These are phyloP conservation scores for Phylloscopus collybita DNA, from an alignment of 2,797 vertebrate species.

Conservation along the genomic window DNA sequence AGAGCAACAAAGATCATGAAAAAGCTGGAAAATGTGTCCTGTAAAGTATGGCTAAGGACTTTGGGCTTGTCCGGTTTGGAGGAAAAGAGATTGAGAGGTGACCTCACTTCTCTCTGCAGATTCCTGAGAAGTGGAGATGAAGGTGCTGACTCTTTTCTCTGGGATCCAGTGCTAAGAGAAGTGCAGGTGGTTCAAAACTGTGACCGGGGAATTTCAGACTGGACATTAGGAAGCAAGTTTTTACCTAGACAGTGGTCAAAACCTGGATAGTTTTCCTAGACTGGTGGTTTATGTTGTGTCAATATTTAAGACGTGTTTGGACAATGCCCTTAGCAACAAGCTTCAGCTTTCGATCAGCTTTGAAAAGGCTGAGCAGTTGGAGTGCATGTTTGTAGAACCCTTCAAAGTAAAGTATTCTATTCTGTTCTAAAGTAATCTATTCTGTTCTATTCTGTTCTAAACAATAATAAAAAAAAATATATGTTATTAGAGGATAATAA, in stretches of 20 bases:
- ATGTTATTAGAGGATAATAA: neutral
- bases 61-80: neutral
- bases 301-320: neutral
- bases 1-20: neutral
- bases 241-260: neutral
- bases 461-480: neutral
- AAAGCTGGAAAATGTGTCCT: neutral
- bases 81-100: neutral
- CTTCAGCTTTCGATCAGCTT: neutral
- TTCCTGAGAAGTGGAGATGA: neutral
- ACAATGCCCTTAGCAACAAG: neutral
- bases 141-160: neutral
- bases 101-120: neutral
- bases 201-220: neutral
- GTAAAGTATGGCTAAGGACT: neutral
- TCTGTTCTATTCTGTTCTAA: neutral
- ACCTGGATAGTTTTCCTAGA: neutral
- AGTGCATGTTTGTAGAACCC: neutral
- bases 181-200: neutral
- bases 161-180: neutral
- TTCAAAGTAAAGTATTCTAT: neutral
- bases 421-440: neutral
- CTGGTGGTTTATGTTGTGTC: neutral
- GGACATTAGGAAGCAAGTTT: neutral
- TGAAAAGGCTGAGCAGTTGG: neutral